Evolutionary conservation across 2,113 vertebrate species (phyloP).

Genomic region (Megaceryle maxima): DNA sequence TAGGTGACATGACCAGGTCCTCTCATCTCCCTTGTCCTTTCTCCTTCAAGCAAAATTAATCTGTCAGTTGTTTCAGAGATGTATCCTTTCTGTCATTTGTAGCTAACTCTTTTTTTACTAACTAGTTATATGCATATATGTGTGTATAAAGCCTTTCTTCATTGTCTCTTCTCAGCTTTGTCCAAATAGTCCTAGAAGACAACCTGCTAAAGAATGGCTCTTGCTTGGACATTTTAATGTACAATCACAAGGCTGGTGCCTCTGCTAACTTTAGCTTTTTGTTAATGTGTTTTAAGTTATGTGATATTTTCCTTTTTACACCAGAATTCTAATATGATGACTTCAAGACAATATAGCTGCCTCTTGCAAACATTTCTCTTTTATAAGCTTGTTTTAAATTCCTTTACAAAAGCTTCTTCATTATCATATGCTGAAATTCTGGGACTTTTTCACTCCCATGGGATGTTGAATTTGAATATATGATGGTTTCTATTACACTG

Average conservation of each 20-base stretch:
- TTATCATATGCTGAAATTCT: background rate
- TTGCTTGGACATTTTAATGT: background rate
- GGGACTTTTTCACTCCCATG: background rate
- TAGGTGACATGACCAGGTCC: background rate
- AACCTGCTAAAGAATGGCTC: background rate
- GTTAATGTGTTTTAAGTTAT: background rate
- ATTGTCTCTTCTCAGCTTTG: background rate
- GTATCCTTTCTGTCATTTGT: background rate
- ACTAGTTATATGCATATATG: background rate
- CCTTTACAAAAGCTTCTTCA: background rate
- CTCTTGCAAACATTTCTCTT: background rate
- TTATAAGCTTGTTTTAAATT: background rate
- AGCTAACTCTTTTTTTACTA: background rate
- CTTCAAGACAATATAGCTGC: background rate
- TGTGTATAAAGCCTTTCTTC: background rate
- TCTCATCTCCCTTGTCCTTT: background rate
- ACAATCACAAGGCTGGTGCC: too few species aligned
- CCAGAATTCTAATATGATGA: background rate
- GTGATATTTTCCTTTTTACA: background rate
- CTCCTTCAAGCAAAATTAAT: background rate
- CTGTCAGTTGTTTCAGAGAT: background rate
- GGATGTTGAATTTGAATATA: background rate
- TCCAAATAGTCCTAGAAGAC: background rate
- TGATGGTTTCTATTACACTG: background rate
- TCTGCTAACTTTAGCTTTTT: background rate